Evolutionary conservation across 1,140 invertebrate species (phyloP).

Genomic region (Antheraea pernyi): DNA sequence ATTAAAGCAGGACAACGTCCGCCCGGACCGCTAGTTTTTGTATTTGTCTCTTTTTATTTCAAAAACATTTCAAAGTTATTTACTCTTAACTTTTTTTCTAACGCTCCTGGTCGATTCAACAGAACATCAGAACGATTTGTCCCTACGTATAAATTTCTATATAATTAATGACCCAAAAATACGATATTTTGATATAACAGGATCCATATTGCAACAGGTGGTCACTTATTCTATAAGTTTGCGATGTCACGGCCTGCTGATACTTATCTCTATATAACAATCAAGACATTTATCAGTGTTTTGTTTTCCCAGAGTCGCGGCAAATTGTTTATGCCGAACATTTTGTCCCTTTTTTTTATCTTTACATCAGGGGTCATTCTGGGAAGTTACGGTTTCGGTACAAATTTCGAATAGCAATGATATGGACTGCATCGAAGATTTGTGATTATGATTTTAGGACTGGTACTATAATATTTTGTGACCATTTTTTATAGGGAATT

Average conservation of each 20-base stretch:
- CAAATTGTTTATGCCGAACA: conserved; percentile 35
- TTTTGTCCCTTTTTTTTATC: conserved; percentile 31
- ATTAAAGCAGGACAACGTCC: no score
- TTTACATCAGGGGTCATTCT: conserved; percentile 42
- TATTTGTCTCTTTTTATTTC: no score
- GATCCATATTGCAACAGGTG: conserved; percentile 70
- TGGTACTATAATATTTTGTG: neutral
- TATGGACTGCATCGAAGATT: neutral
- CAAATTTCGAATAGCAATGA: conserved; percentile 7
- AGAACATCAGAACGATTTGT: conserved; percentile 55
- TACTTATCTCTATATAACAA: conserved; percentile 10
- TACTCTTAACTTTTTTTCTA: conserved; percentile 31
- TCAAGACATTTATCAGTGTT: conserved; percentile 26
- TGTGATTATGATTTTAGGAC: neutral
- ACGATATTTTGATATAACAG: conserved; percentile 68
- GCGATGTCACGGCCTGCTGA: conserved; percentile 1
- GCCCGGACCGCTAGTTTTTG: no score
- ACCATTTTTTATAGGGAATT: neutral
- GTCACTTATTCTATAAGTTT: conserved; percentile 33
- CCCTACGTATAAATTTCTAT: conserved; percentile 68
- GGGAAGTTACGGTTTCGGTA: conserved; percentile 34
- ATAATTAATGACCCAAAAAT: conserved; percentile 65
- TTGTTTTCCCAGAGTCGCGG: conserved; percentile 26
- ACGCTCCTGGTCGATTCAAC: conserved; percentile 33
- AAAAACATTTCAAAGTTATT: neutral